A percentile compares a stretch with the other conserved stretches of the same genome.
phyloP scores from a whole-genome alignment of 2,113 vertebrate genomes.

The Anseranas semipalmata region DNA sequence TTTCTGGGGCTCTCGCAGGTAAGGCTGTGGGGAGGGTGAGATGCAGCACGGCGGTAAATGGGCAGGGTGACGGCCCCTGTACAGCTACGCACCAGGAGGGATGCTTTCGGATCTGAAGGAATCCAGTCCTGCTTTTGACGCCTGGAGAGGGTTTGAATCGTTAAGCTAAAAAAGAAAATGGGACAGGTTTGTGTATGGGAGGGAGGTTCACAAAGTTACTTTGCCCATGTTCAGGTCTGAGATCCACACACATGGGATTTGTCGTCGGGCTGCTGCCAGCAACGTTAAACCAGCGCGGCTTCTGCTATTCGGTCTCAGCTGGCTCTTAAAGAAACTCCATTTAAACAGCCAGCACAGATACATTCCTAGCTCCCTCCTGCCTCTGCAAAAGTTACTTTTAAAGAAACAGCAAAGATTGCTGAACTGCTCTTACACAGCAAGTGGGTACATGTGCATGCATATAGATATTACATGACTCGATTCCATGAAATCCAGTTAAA shows the following conservation, averaged over 20 bases:
- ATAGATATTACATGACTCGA: slow-evolving; percentile 10
- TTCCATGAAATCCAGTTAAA: slow-evolving; percentile 58
- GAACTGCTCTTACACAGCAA: neutral
- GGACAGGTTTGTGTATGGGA: neutral
- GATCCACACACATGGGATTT: fast-evolving
- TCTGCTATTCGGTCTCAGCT: neutral
- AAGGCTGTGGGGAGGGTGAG: neutral
- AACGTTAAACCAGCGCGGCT: neutral
- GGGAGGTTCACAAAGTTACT: fast-evolving
- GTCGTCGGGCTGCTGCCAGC: neutral
- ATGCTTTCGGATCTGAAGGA: neutral
- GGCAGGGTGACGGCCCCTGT: neutral
- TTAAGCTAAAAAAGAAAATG: neutral
- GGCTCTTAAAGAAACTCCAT: neutral
- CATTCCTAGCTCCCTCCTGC: neutral
- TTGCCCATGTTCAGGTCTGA: neutral
- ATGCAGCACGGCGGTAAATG: neutral
- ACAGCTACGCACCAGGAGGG: neutral
- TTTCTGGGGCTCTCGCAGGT: neutral
- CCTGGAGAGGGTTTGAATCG: fast-evolving
- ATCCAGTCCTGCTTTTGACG: neutral
- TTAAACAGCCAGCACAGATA: neutral
- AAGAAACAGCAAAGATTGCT: neutral
- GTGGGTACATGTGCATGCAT: neutral
- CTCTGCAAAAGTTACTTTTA: neutral